Evolutionary conservation across 2,888 invertebrate genomes (phyloP).

Genomic region (Zaprionus obscuricornis): DNA sequence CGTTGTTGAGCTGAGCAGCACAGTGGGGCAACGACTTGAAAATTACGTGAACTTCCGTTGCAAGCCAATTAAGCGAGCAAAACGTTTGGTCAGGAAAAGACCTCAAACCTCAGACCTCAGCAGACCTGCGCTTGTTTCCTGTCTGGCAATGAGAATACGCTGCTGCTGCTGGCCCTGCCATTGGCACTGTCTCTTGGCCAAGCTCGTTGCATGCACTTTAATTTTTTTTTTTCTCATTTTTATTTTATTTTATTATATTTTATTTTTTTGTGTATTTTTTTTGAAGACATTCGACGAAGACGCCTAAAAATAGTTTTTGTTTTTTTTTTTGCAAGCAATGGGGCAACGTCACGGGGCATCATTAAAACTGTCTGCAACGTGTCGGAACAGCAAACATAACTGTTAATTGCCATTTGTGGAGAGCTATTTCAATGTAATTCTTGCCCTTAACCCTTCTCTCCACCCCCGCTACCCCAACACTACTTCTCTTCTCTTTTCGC

Average conservation of each 20-base stretch:
- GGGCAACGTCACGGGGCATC: constrained; percentile 25
- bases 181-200: too few relatives aligned
- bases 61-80: constrained; percentile 61
- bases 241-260: too few relatives aligned
- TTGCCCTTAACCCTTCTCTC: constrained; percentile 6
- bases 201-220: too few relatives aligned
- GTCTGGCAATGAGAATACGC: too few relatives aligned
- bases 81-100: constrained; percentile 42
- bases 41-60: constrained; percentile 70
- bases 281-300: too few relatives aligned
- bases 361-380: constrained; percentile 69
- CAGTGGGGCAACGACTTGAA: constrained; percentile 36
- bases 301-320: constrained; percentile 66
- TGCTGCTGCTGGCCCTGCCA: too few relatives aligned
- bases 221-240: too few relatives aligned
- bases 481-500: constrained; percentile 14
- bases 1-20: constrained; percentile 26
- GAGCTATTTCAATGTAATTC: constrained; percentile 17
- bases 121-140: too few relatives aligned
- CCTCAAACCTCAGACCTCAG: too few relatives aligned
- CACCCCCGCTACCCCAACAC: background rate
- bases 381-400: constrained; percentile 73
- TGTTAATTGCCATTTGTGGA: constrained; percentile 75
- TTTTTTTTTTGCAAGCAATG: too few relatives aligned
- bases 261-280: too few relatives aligned